Percentiles rank a stretch among this genome's conserved stretches.
Evolutionary conservation across 2,113 vertebrate species (phyloP).

Genomic region (Percopsis transmontana): DNA sequence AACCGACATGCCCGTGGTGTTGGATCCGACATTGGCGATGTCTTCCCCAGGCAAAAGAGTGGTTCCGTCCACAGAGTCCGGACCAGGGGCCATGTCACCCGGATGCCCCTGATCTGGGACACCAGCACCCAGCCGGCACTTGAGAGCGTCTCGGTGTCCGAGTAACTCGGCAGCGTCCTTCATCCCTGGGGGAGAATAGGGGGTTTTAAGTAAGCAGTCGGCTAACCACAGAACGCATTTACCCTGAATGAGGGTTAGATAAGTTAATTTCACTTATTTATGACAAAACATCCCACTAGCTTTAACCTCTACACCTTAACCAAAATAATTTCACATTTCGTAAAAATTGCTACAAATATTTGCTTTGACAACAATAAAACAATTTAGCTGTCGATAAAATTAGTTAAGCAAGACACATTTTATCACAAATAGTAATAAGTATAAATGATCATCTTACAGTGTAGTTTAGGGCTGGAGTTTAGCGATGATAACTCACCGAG

Average conservation of each 20-base stretch:
- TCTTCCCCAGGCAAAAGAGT: constrained; percentile 95
- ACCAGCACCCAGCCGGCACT: constrained; percentile 91
- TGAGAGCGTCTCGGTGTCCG: constrained; percentile 94
- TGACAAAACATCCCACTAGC: constrained; percentile 1
- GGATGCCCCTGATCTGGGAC: constrained; percentile 90
- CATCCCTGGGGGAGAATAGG: constrained; percentile 85
- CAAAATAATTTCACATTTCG: constrained; percentile 10
- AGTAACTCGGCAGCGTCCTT: constrained; percentile 96
- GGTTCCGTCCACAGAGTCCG: constrained; percentile 90
- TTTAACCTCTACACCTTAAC: neutral
- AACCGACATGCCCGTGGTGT: constrained; percentile 87
- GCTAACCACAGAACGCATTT: neutral
- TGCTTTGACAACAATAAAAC: constrained; percentile 28
- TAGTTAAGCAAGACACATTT: constrained; percentile 68
- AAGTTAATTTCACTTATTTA: constrained; percentile 3
- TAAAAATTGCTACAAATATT: constrained; percentile 41
- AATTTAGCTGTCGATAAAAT: constrained; percentile 51
- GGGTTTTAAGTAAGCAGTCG: constrained; percentile 23
- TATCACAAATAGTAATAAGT: constrained; percentile 77
- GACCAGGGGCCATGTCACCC: constrained; percentile 90
- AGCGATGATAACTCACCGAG: constrained; percentile 93
- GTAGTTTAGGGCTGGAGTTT: constrained; percentile 82
- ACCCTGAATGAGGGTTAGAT: constrained; percentile 13
- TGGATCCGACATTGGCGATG: constrained; percentile 90
- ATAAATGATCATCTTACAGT: constrained; percentile 79